Percentiles rank a stretch among this genome's conserved stretches.
Conservation (phyloP, 2,113 vertebrate genomes). For the Manacus vitellinus region DNA sequence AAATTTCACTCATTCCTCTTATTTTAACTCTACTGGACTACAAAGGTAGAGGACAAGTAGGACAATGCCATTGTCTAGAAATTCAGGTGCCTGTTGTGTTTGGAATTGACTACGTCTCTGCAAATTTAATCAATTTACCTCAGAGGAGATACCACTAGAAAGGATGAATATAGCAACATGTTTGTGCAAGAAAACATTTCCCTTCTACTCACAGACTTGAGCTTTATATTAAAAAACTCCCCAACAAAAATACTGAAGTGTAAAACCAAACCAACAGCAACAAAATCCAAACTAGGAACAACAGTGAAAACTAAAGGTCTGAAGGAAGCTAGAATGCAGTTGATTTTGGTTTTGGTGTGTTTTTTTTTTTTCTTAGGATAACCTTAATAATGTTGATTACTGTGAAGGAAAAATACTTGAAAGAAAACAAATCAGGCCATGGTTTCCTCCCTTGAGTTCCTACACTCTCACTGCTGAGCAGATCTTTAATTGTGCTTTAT, state of each 20-base stretch:
- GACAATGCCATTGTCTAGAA: slow-evolving; percentile 13
- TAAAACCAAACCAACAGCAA: not conserved
- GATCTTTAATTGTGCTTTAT: slow-evolving; percentile 46
- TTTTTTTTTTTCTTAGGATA: not conserved
- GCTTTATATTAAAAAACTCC: not conserved
- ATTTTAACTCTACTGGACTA: slow-evolving; percentile 2
- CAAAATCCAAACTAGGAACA: not conserved
- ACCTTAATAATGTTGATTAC: not conserved
- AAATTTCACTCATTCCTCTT: not conserved
- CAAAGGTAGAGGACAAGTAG: slow-evolving; percentile 28
- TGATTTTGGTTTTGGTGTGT: not conserved
- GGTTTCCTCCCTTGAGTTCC: not conserved
- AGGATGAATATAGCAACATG: not conserved
- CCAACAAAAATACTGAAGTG: not conserved
- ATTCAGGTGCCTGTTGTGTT: slow-evolving; percentile 40
- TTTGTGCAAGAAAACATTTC: not conserved
- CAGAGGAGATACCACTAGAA: not conserved
- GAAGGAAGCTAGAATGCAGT: not conserved
- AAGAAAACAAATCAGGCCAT: not conserved
- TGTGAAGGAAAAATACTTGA: slow-evolving; percentile 9
- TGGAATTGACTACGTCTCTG: slow-evolving; percentile 65
- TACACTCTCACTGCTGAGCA: not conserved
- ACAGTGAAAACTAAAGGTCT: not conserved
- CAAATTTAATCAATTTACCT: slow-evolving; percentile 69
- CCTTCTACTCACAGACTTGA: slow-evolving; percentile 10